phyloP scores from a whole-genome alignment of 2,888 invertebrate genomes.

The Parnassius smintheus region DNA sequence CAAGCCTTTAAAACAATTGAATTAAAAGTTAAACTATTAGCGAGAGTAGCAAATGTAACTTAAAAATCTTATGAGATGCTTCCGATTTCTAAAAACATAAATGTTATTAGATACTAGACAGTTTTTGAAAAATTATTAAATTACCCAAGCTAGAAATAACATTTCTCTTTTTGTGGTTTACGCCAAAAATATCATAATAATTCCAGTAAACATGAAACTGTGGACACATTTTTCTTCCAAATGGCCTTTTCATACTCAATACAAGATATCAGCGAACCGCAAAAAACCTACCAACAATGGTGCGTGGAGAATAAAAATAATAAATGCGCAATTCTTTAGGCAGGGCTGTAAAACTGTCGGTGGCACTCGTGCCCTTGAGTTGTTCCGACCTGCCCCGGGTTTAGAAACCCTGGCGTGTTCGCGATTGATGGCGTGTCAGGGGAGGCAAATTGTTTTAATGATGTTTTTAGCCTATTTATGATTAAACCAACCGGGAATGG shows the following conservation, averaged over 20 bases:
- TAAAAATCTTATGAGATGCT: too few species aligned
- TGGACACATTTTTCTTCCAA: slow-evolving; percentile 15
- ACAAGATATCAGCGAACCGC: slow-evolving; percentile 60
- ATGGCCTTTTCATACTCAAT: slow-evolving; percentile 38
- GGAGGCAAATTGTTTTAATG: slow-evolving; percentile 39
- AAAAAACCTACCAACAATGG: slow-evolving; percentile 59
- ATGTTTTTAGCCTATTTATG: slow-evolving; percentile 32
- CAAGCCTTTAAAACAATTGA: too few species aligned
- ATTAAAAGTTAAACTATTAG: too few species aligned
- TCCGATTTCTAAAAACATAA: too few species aligned
- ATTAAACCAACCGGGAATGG: slow-evolving; percentile 29
- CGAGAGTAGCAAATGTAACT: too few species aligned
- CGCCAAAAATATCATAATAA: background rate
- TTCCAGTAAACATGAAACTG: slow-evolving; percentile 10
- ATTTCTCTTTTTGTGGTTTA: too few species aligned
- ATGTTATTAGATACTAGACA: too few species aligned
- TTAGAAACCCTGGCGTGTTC: slow-evolving; percentile 44
- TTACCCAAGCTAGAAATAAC: too few species aligned
- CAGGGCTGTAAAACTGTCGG: slow-evolving; percentile 74
- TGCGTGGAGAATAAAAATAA: slow-evolving; percentile 73
- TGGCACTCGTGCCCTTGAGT: slow-evolving; percentile 63
- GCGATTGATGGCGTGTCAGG: slow-evolving; percentile 48
- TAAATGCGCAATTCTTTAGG: slow-evolving; percentile 77
- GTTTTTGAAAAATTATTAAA: too few species aligned
- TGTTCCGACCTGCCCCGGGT: slow-evolving; percentile 40